Base-by-base conservation (phyloP, 2,888 invertebrate species). In the Limnephilus auricula region DNA sequence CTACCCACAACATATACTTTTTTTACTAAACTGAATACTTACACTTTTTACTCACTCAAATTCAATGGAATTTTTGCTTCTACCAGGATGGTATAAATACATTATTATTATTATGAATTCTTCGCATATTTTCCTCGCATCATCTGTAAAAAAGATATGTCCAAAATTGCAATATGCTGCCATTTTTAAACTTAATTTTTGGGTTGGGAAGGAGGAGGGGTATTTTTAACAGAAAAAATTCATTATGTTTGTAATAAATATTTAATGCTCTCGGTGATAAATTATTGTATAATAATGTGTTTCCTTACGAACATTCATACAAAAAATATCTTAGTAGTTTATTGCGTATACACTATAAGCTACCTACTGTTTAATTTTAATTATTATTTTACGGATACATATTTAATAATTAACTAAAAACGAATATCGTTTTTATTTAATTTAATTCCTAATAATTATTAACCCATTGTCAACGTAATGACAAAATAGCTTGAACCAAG, bases 251-350 rank as follows among this genome's bases (percentile, higher is more conserved):
- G 84, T 92, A 92, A 92, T 92, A 92, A 92, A 92, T 92, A 90
- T 92, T 90, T 92, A 90, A 90, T 92, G 90, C 84, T 89, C 89
- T 89, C 86, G 37, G 89, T 92, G 92, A 90, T 92, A 92, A 92
- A 90, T 92, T 86, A 92, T 90, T 90, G 65, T 79, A 91, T 37
- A 90, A 91, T 90, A 90, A 92, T 50, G 86, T 92, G 90, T 90
- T 90, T 89, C 65, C 89, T 89, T 90, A 88, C 30, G 87, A 89
- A 92, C 92, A 92, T 92, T 90, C 91, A 92, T 92, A 92, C 92
- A 92, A 92, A 92, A 92, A 90, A 92, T 92, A 92, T 91, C 90
- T 91, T 92, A 92, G 79, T 92, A 91, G 84, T 91, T 92, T 92
- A 92, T 91, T 90, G 91, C 90, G 87, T 91, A 90, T 89, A 92